Evolutionary conservation across 2,797 vertebrate species (phyloP).

Genomic region (Pitangus sulphuratus): DNA sequence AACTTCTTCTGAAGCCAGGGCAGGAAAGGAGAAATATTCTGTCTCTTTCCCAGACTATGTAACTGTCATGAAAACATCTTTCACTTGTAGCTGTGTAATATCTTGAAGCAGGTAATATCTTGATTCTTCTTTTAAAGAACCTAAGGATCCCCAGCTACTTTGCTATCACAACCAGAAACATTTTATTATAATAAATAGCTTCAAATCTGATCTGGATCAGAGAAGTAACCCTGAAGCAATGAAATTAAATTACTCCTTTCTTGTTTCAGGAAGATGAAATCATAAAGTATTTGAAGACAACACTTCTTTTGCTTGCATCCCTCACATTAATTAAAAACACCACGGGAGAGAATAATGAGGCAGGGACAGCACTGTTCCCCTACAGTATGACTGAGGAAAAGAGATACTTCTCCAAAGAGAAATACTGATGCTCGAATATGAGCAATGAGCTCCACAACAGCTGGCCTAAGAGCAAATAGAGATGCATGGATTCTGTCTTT

Average conservation of each 20-base stretch:
- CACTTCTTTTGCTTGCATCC: background rate
- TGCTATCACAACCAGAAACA: background rate
- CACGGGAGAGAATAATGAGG: background rate
- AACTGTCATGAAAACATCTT: background rate
- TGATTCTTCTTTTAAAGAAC: background rate
- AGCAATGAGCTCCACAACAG: background rate
- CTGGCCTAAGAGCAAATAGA: accelerated
- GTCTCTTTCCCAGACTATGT: background rate
- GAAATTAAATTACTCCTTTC: background rate
- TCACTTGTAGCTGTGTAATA: background rate
- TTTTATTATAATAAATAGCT: background rate
- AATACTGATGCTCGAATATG: background rate
- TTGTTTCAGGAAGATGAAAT: background rate
- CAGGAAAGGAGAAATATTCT: background rate
- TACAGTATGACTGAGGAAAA: background rate
- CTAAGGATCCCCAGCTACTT: background rate
- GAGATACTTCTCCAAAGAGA: background rate
- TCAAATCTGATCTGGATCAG: background rate
- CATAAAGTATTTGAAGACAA: background rate
- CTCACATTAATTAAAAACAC: background rate
- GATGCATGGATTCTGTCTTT: background rate
- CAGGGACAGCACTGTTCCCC: background rate
- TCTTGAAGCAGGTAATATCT: background rate
- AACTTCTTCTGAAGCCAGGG: background rate
- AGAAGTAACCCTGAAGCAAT: background rate